Evolutionary conservation across 1,140 invertebrate genomes (phyloP), one percentile per base, ranked within the genome.

Genomic region (Papilio helenus): DNA sequence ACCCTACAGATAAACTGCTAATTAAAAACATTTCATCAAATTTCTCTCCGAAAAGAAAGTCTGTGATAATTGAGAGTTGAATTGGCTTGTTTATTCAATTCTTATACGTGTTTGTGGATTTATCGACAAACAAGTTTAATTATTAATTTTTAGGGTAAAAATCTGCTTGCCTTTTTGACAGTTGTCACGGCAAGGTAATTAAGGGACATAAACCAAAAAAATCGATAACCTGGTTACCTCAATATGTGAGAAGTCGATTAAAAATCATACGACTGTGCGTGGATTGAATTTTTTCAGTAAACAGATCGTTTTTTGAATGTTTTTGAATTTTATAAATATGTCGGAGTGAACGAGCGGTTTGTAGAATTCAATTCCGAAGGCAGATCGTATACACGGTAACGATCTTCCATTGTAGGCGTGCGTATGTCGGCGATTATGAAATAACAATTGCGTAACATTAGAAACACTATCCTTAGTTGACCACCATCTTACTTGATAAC

Each of bases 1-100:
- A 76, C 39, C 4, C 51, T n/a, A 23, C 55, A 20, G 76, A 58
- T 73, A 71, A 39, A 39, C 12, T 44, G 10, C 8, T 74, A 74
- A 74, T 74, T 74, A 74, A 74, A 74, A 74, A 74, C 42, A 55
- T 49, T 49, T 76, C 34, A 76, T 51, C 26, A 76, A 76, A 76
- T 14, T 44, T n/a, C 72, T 68, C 61, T 68, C 26, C 61, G 26
- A 68, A 68, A 68, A 68, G 61, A 68, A 68, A 68, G 61, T 68
- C 14, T 5, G 61, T 29, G 3, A 29, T 68, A 68, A 68, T 65
- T 65, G 26, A 65, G 34, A 65, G 61, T 65, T 65, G 14, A 65
- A 65, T 65, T 65, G 26, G 29, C 23, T 65, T 65, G 14, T 29
- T 29, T 34, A 65, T 16, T 10, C 61, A 65, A 26, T 65, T 9